Base-by-base conservation (phyloP, 2,113 vertebrate genomes). In the Rhadina sibilatrix region DNA sequence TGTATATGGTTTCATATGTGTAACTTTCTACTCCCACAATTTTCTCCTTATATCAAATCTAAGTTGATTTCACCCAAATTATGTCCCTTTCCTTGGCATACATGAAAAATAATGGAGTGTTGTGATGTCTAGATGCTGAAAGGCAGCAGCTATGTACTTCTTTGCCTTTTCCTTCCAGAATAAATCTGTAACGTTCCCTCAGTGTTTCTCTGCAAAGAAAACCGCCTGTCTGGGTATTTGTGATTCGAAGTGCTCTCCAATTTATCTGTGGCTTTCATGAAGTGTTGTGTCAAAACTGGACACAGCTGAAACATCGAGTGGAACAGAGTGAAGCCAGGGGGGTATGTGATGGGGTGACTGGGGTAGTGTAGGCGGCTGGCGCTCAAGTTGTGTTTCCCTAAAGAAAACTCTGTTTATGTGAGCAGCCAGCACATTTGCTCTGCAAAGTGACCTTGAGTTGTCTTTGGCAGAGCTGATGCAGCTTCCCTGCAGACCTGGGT, bases 361-460 rank as follows among this genome's bases (percentile, higher is more conserved):
- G 65, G 49, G 40, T 30, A 22, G 77, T 0, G 5, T 14, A 54
- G 54, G 64, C 0, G 0, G 49, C 69, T 77, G 76, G 50, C 2
- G 0, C 56, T 71, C 64, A 7, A 71, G 24, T 63, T 86, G 47
- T 81, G 40, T 75, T 85, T 94, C 69, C 83, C 65, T 89, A 11
- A 83, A 90, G 88, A 71, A 88, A 78, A n/a, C 21, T 86, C 15
- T 87, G 56, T 92, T 92, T 90, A 42, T 83, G 64, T 83, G 81
- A 90, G 53, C 56, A 86, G 71, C 83, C 82, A 86, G 54, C 6
- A 80, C 20, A 57, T 56, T 88, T 93, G 28, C 69, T 78, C 50
- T 93, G 60, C 61, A 56, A 74, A 86, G 56, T 90, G 88, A 95
- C 96, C 95, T 96, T 96, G 89, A 66, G 42, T 14, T 94, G 80